Base-by-base conservation (phyloP, 2,797 vertebrate genomes). In the Hemibagrus guttatus region DNA sequence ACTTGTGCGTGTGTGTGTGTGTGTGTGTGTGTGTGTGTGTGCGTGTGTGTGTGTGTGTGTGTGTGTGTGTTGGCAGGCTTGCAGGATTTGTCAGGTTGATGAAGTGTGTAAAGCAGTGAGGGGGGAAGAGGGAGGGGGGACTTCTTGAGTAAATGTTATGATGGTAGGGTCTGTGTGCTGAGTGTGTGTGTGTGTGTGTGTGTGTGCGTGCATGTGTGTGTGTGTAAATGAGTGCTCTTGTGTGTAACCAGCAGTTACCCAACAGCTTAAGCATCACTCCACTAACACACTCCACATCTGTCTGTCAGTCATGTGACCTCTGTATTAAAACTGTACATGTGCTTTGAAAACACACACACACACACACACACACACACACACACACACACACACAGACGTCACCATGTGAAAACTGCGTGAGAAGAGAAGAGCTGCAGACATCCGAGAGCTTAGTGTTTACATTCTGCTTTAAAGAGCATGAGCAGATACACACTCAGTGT, bases 111-210 rank as follows among this genome's bases (percentile, higher is more conserved):
- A 93, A 92, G 72, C 87, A 88, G 92, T 89, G 91, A 88, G 68
- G n/a, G 54, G 46, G 85, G 49, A 61, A 83, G 90, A 56, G 28
- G 52, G 90, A 91, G 88, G 89, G 69, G 91, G 89, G 90, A 90
- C 92, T 90, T 90, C 90, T 90, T 91, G 91, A 93, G 94, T 95
- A 95, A 95, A 95, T 95, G 94, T 95, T 94, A 92, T 94, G 91
- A 90, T 54, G 86, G 85, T 35, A 66, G 64, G n/a, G 39, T 42
- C 88, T 84, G 86, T 86, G 89, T 85, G 89, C 90, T 93, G 87
- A 89, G 90, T 64, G 11, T 78, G 82, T 84, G 85, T 71, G 66
- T 86, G 16, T 81, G 28, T 93, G 92, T 94, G 87, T 90, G 90
- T 80, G 23, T 80, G 87, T 84, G 9, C 74, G 83, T 84, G 86